Evolutionary conservation across 2,113 vertebrate genomes (phyloP), one percentile per base, ranked within the genome.

Genomic region (Halichoeres trimaculatus): DNA sequence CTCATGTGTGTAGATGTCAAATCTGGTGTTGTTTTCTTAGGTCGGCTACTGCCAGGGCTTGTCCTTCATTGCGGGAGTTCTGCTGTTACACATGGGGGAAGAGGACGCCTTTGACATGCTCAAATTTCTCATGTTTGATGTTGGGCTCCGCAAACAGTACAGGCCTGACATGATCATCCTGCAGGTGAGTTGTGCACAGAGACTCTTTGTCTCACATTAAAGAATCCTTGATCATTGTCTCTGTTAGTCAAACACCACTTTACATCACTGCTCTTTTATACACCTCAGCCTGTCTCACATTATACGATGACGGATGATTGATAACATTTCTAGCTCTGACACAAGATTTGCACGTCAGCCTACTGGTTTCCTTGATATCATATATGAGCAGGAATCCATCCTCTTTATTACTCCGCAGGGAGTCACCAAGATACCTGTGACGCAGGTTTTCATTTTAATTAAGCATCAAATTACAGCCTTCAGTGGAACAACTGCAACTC

Each of bases 21-120:
- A 23, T 68, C 68, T 79, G 48, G 80, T 60, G 3, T 65, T 72
- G n/a, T 80, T 47, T 2, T 70, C 80, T 24, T 68, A 93, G 92
- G 97, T 99, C 85, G 98, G 98, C 79, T 99, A 99, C 91, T 99
- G 98, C 86, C 98, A 99, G 91, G 98, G 98, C 20, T 95, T 99
- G 85, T 99, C 97, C 90, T 99, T 99, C 78, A 96, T 99, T 73
- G 98, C 98, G 0, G 98, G 98, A 41, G 95, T 99, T 38, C 93
- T 99, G 78, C 95, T 99, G 80, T 91, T 99, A 47, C 98, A 99
- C 88, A 97, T 98, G 96, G 96, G 94, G 40, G 98, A 99, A 78
- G 96, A 98, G 58, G 96, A 99, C 72, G 96, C 98, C 78, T 99
- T 99, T 76, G 92, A 97, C 89, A 98, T 98, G 93, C 94, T 99